Conservation (phyloP, 2,797 vertebrate genomes). For the Prionace glauca region DNA sequence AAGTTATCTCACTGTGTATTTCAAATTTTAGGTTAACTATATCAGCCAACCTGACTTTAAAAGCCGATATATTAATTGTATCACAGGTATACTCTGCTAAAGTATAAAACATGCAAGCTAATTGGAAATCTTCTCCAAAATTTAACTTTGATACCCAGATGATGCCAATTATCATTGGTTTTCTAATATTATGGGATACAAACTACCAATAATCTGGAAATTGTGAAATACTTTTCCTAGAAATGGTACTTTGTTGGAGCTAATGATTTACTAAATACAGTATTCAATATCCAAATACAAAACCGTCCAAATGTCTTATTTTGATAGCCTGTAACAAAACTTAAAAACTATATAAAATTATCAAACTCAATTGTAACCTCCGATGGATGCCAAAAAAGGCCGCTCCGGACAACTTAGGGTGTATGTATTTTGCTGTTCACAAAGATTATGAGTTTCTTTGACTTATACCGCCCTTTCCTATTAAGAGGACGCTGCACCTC, state of each 20-base stretch:
- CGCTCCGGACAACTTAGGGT: background rate
- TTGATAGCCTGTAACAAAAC: background rate
- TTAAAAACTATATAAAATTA: background rate
- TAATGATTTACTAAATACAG: background rate
- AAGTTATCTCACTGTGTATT: background rate
- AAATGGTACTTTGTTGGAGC: background rate
- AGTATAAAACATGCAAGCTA: background rate
- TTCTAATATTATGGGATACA: background rate
- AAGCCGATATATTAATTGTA: background rate
- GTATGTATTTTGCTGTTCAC: too few relatives aligned
- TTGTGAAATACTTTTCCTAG: background rate
- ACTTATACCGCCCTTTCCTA: background rate
- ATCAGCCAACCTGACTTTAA: background rate
- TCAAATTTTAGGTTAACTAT: background rate
- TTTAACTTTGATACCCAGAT: background rate
- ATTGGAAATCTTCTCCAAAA: background rate
- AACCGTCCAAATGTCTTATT: background rate
- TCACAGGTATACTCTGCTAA: background rate
- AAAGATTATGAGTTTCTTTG: background rate
- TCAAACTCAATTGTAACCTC: background rate
- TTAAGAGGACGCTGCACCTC: background rate
- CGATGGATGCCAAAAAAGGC: background rate
- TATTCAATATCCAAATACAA: background rate
- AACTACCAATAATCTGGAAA: background rate
- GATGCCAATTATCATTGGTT: background rate